Conservation (phyloP, 2,888 invertebrate species). For the Xestia ashworthii region DNA sequence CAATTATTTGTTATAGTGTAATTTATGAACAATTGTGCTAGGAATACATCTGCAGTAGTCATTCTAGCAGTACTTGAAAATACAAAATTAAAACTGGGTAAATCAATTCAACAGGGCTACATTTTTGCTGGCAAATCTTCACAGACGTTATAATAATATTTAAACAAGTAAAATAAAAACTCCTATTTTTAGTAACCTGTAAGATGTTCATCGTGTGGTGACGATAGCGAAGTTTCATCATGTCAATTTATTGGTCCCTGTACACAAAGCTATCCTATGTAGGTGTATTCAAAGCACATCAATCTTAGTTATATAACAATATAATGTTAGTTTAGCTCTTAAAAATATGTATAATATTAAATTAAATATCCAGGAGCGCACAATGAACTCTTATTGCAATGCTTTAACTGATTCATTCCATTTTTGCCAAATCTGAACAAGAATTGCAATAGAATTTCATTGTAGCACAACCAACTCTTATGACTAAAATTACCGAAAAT, state of each 20-base stretch:
- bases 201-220: neutral
- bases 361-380: slow-evolving; percentile 42
- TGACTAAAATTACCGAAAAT: slow-evolving; percentile 76
- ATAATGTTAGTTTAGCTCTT: slow-evolving; percentile 30
- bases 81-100: neutral
- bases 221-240: neutral
- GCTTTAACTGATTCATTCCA: slow-evolving; percentile 23
- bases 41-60: slow-evolving; percentile 33
- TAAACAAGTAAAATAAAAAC: neutral
- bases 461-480: slow-evolving; percentile 71
- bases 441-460: slow-evolving; percentile 61
- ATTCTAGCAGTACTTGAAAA: neutral
- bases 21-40: slow-evolving; percentile 14
- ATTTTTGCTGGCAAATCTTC: neutral
- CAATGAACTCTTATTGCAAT: slow-evolving; percentile 63
- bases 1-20: slow-evolving; percentile 26
- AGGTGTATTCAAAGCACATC: slow-evolving; percentile 35
- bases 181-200: neutral
- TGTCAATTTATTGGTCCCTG: neutral
- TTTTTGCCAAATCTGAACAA: slow-evolving; percentile 48
- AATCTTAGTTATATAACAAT: slow-evolving; percentile 22
- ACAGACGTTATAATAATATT: neutral
- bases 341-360: slow-evolving; percentile 35
- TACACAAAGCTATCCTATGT: neutral
- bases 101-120: neutral